These are phyloP conservation scores for Baccha elongata DNA, from an alignment of 2,888 invertebrate genomes.

Conservation along the genomic window DNA sequence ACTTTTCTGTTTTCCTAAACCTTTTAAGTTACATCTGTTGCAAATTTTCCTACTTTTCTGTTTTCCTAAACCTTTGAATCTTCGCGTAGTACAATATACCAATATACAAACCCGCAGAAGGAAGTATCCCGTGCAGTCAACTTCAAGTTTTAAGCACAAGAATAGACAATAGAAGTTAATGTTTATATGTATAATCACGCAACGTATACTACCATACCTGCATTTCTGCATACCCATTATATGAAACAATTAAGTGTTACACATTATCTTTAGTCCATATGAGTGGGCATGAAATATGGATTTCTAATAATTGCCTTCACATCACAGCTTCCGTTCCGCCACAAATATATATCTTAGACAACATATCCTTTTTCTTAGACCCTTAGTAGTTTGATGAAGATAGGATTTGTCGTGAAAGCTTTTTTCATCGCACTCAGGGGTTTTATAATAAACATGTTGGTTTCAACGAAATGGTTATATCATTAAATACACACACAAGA, in stretches of 20 bases:
- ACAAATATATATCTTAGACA: neutral
- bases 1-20: no score
- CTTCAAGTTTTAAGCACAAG: no score
- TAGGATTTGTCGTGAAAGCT: slow-evolving; percentile 41
- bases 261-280: slow-evolving; percentile 38
- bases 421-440: slow-evolving; percentile 11
- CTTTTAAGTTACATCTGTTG: no score
- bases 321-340: slow-evolving; percentile 14
- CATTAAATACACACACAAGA: slow-evolving; percentile 56
- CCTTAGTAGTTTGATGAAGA: slow-evolving; percentile 29
- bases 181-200: no score
- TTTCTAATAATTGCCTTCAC: slow-evolving; percentile 50
- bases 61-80: no score
- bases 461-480: slow-evolving; percentile 43
- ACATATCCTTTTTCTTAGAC: slow-evolving; percentile 1
- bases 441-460: slow-evolving; percentile 39
- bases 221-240: slow-evolving; percentile 29
- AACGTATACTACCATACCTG: no score
- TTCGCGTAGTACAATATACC: no score
- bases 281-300: slow-evolving; percentile 34
- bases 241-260: slow-evolving; percentile 38
- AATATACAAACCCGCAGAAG: no score
- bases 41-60: no score
- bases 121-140: no score
- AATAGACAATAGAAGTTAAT: no score